Evolutionary conservation across 1,140 invertebrate species (phyloP), one percentile per base, ranked within the genome.

Genomic region (Prorops nasuta): DNA sequence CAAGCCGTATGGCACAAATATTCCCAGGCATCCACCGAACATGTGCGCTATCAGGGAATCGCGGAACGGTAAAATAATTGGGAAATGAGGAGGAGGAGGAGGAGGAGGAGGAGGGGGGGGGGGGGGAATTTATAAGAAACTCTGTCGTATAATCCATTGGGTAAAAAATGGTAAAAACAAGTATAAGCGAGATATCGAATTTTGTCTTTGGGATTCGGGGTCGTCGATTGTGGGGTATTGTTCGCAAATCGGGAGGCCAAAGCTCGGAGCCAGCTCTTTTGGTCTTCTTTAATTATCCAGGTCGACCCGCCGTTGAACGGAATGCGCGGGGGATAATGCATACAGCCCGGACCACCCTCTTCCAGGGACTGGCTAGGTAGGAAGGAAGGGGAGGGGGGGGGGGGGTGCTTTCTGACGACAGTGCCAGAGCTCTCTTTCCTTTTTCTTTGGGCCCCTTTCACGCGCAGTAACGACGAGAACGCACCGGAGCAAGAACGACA

Each of bases 401-500:
- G n/a, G 24, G 10, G 4, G 24, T 10, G 4, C 24, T 4, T 28
- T 28, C 24, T 28, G 4, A 10, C 24, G 24, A 28, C 24, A 4
- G 4, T 28, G 4, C 24, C 24, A 28, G 24, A 10, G 24, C 51
- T 44, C 51, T 12, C 1, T 10, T 22, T 28, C 1, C n/a, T 21
- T 1, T 36, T 18, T 19, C 43, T 12, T n/a, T 16, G 16, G 16
- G 4, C 35, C 24, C 15, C n/a, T 19, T 48, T 43, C 32, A 24
- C 18, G 17, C 35, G 36, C 19, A 19, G 37, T 45, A 52, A 47
- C 44, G 50, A 52, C 34, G 19, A 47, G 41, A 45, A 41, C 17
- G 43, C 21, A 14, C 21, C 21, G 17, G 12, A 58, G 41, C n/a
- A 38, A 51, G 42, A 57, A 44, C 35, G 54, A 45, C 44, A 42